A percentile compares a stretch with the other conserved stretches of the same genome.
These are phyloP conservation scores for Bolborhynchus lineola DNA, from an alignment of 2,113 vertebrate genomes.

Conservation along the genomic window DNA sequence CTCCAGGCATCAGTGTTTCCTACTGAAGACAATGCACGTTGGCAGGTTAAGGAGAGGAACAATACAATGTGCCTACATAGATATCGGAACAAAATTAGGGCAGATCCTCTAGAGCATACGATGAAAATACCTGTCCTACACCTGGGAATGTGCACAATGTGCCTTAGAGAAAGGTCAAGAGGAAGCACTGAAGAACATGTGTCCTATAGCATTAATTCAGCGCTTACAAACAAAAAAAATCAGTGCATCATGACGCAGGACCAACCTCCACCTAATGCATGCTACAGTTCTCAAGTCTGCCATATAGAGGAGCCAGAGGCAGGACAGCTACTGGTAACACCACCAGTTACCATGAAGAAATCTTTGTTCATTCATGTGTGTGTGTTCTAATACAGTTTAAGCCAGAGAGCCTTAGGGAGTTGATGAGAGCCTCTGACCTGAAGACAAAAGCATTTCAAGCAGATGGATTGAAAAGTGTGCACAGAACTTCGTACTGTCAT, in stretches of 20 bases:
- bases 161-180: not conserved
- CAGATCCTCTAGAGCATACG: not conserved
- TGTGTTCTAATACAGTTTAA: not conserved
- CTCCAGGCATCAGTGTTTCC: not conserved
- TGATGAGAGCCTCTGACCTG: not conserved
- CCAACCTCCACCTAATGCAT: not conserved
- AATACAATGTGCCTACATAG: accelerated
- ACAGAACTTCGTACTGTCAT: not conserved
- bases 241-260: not conserved
- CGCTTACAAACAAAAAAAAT: not conserved
- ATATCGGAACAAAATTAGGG: not conserved
- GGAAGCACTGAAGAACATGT: not conserved
- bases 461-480: not conserved
- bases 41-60: not conserved
- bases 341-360: not conserved
- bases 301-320: not conserved
- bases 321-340: not conserved
- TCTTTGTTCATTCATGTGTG: not conserved
- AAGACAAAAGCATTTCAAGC: not conserved
- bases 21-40: not conserved
- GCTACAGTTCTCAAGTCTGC: not conserved
- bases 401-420: not conserved
- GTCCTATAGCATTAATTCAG: not conserved
- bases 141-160: not conserved
- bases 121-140: not conserved